A percentile compares a stretch with the other conserved stretches of the same genome.
These are phyloP conservation scores for Lepidochitona cinerea DNA, from an alignment of 2,888 invertebrate species.

Conservation along the genomic window DNA sequence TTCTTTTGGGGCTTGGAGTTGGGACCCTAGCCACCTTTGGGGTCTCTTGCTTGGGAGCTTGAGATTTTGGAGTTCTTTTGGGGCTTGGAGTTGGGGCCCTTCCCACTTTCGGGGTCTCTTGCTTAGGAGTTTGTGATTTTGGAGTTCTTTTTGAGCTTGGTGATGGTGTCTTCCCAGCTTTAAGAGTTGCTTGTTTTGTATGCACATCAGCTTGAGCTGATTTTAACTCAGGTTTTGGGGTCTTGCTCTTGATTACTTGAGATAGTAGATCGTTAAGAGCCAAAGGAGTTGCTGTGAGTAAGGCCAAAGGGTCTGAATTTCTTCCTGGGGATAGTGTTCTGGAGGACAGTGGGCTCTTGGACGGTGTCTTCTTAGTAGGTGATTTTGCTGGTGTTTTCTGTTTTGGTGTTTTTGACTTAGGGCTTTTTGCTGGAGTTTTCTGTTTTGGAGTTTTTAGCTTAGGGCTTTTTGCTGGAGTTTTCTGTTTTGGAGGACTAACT, in stretches of 20 bases:
- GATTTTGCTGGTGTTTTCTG: conserved; percentile 15
- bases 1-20: conserved; percentile 3
- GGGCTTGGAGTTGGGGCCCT: too few species aligned
- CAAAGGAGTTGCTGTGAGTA: background rate
- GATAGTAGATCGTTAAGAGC: background rate
- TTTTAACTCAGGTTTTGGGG: conserved; percentile 25
- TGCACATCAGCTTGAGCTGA: background rate
- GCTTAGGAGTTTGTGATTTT: conserved; percentile 17
- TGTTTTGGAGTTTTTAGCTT: background rate
- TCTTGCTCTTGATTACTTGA: background rate
- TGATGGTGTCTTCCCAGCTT: conserved; percentile 9
- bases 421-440: background rate
- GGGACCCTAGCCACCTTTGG: too few species aligned
- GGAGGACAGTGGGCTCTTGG: background rate
- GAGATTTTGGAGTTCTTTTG: too few species aligned
- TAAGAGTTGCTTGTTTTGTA: background rate
- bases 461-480: conserved; percentile 17
- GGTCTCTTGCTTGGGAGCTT: too few species aligned
- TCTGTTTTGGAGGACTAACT: conserved; percentile 12
- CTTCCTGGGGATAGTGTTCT: background rate
- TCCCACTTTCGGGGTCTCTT: conserved; percentile 14
- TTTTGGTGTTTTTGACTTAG: conserved; percentile 18
- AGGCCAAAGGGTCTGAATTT: background rate
- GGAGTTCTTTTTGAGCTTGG: conserved; percentile 1
- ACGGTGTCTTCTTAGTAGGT: background rate